These are phyloP conservation scores for Dendrocopos noguchii DNA, from an alignment of 2,113 vertebrate species.

Conservation along the genomic window DNA sequence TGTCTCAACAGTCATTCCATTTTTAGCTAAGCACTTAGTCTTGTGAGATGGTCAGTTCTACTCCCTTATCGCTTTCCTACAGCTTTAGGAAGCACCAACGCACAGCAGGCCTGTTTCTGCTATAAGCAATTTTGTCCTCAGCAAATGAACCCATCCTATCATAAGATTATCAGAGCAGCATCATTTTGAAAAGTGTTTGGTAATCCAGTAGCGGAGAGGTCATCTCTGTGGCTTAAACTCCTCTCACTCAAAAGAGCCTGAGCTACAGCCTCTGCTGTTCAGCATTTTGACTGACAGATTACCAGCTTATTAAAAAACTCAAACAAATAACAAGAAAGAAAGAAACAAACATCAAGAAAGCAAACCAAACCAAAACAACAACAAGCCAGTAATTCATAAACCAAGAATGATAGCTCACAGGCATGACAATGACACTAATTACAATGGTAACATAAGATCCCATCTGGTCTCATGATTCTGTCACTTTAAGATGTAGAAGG, in stretches of 20 bases:
- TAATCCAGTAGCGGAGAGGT: neutral
- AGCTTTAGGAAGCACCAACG: neutral
- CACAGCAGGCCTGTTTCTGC: too few relatives aligned
- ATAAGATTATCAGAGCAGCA: neutral
- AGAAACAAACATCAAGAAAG: too few relatives aligned
- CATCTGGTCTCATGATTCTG: neutral
- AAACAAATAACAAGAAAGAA: neutral
- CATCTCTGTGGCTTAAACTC: neutral
- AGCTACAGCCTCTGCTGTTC: neutral
- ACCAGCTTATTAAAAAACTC: neutral
- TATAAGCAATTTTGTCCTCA: neutral
- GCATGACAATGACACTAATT: neutral
- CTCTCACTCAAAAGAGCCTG: neutral
- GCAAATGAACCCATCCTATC: neutral
- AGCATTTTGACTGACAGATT: neutral
- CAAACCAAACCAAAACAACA: too few relatives aligned
- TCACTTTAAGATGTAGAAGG: neutral
- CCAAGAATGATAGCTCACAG: neutral
- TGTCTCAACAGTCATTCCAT: neutral
- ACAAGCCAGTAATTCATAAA: fast-evolving
- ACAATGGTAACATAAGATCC: neutral
- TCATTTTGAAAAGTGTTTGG: neutral
- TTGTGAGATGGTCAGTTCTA: neutral
- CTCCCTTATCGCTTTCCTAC: neutral
- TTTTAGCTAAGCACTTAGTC: neutral